These are phyloP conservation scores for Epizoanthus scotinus DNA, from an alignment of 92 coral and sea anemone species.

Conservation along the genomic window DNA sequence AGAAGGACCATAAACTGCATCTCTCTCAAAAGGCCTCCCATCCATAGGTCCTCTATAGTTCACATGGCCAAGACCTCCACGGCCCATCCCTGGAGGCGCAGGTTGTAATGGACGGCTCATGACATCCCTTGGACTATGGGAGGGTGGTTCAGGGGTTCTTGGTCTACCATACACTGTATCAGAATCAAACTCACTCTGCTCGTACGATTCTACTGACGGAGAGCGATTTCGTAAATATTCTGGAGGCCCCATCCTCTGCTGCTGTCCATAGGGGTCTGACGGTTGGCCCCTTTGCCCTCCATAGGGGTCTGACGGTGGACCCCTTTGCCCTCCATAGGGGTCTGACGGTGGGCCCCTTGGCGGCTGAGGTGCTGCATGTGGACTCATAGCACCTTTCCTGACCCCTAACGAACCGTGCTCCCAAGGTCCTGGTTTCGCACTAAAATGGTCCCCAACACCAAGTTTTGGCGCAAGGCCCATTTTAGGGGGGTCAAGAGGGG, in stretches of 20 bases:
- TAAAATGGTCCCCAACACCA: constrained; percentile 61
- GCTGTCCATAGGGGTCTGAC: constrained; percentile 8
- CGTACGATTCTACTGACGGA: background rate
- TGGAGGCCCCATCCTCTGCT: constrained; percentile 4
- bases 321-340: background rate
- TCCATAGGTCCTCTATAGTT: constrained; percentile 48
- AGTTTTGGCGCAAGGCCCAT: constrained; percentile 56
- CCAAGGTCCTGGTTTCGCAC: constrained; percentile 76
- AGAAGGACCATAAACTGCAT: constrained; percentile 48
- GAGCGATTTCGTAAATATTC: constrained; percentile 9
- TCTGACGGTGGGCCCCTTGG: constrained; percentile 7
- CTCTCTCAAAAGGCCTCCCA: constrained; percentile 46
- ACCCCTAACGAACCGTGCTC: constrained; percentile 72
- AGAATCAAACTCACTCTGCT: constrained; percentile 8
- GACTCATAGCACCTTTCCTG: constrained; percentile 49
- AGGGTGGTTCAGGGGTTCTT: constrained; percentile 74
- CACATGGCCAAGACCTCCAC: constrained; percentile 19
- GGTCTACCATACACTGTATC: constrained; percentile 66
- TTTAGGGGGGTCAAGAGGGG: constrained; percentile 74
- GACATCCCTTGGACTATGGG: constrained; percentile 47
- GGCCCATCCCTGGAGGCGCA: constrained; percentile 49
- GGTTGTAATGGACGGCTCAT: constrained; percentile 54
- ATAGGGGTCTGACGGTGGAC: background rate
- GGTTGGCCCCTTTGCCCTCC: background rate
- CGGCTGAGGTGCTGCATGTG: background rate